Base-by-base conservation (phyloP, 2,888 invertebrate species). In the Dryobota labecula region DNA sequence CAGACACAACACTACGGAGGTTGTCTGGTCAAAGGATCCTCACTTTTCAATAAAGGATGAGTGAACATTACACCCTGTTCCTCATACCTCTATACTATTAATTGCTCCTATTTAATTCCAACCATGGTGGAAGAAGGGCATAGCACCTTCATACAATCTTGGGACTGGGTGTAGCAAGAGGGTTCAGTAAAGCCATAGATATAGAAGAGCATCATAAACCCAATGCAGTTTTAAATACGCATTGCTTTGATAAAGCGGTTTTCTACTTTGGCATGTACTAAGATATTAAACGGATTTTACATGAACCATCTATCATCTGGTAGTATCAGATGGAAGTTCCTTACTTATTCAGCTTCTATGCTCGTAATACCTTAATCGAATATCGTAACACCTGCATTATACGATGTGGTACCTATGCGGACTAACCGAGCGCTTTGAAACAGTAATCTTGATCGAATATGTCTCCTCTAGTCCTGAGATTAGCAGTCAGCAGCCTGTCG, bases 321-420 rank as follows among this genome's bases (percentile, higher is more conserved):
- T 49, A 38, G 41, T 49, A 47, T 33, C n/a, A 57, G 24, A 3
- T 36, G 18, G 18, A 36, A 36, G 15, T 43, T 49, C 41, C 73
- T 15, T 15, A 27, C 36, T 73, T n/a, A 58, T 38, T 30, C 45
- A 51, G 51, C 38, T 20, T 7, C 20, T 8, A 8, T 7, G 45
- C 54, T 54, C 41, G 13, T 56, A 65, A 54, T 27, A 33, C 13
- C 38, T 20, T 74, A 24, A 54, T 66, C 47, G 38, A 57, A 73
- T 56, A 66, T 49, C 27, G 30, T 20, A 24, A 54, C 47, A 74
- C 54, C 51, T 73, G 73, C 64, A 57, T 49, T 13, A 20, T 15
- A 57, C 43, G 27, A 73, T 36, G 43, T 49, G 56, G 70, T n/a
- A 38, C 30, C 45, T 66, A 18, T 13, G 30, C 20, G n/a, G 30